Percentiles rank a stretch among this genome's conserved stretches.
These are phyloP conservation scores for Chiloscyllium plagiosum DNA, from an alignment of 2,113 vertebrate genomes.

Conservation along the genomic window DNA sequence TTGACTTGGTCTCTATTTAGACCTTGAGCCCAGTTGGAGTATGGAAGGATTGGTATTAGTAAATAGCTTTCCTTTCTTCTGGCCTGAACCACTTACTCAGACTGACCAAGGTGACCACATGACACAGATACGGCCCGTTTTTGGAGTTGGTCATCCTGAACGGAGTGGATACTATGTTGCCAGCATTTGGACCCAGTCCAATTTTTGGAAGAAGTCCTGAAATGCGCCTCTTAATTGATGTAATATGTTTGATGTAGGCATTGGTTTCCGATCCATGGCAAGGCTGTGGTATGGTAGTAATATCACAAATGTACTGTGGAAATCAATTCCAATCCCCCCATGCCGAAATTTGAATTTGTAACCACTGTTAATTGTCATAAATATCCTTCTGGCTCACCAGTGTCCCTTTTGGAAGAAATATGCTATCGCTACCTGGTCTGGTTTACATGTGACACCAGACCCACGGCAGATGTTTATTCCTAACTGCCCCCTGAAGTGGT, in stretches of 20 bases:
- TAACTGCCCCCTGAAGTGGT: too few species aligned
- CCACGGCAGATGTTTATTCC: too few species aligned
- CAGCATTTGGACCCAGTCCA: not conserved
- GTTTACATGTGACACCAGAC: too few species aligned
- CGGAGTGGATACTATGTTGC: not conserved
- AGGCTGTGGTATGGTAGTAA: too few species aligned
- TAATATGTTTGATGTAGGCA: not conserved
- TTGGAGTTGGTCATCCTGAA: not conserved
- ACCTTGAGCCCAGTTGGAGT: not conserved
- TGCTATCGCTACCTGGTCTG: too few species aligned
- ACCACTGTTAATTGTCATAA: too few species aligned
- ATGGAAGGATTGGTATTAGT: not conserved
- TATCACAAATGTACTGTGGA: too few species aligned
- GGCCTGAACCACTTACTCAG: not conserved
- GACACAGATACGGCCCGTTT: not conserved
- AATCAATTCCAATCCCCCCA: too few species aligned
- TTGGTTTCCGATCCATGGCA: too few species aligned
- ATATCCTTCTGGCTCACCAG: too few species aligned
- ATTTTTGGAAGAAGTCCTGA: not conserved
- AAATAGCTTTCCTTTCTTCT: not conserved
- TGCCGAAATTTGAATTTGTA: too few species aligned
- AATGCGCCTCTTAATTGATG: not conserved
- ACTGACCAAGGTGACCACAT: not conserved
- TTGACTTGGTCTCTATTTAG: not conserved
- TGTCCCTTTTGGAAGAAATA: too few species aligned